Percentiles rank a stretch among this genome's conserved stretches.
phyloP scores from a whole-genome alignment of 1,140 invertebrate genomes.

The Cepaea nemoralis region DNA sequence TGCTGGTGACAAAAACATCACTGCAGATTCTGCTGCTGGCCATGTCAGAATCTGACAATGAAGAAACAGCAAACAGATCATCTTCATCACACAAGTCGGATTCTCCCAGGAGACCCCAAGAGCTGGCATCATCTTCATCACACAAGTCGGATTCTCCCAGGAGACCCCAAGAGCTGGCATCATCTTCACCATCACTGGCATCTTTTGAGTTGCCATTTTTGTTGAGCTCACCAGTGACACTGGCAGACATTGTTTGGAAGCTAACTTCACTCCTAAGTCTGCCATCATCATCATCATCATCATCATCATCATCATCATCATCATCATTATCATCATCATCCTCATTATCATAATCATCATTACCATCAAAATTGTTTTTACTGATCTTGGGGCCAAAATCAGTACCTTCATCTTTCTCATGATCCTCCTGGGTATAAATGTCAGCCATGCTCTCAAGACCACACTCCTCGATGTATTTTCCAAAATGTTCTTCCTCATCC shows the following conservation, averaged over 20 bases:
- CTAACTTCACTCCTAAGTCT: neutral
- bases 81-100: slow-evolving; percentile 19
- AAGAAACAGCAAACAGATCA: slow-evolving; percentile 27
- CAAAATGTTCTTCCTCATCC: too few relatives aligned
- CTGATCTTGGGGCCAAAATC: too few relatives aligned
- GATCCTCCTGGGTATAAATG: too few relatives aligned
- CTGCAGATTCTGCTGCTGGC: neutral
- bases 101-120: slow-evolving; percentile 15
- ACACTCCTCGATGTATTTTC: too few relatives aligned
- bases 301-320: neutral
- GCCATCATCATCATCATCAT: neutral
- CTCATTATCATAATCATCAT: too few relatives aligned
- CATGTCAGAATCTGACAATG: slow-evolving; percentile 1
- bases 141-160: slow-evolving; percentile 30
- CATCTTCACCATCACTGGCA: neutral
- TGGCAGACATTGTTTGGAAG: neutral
- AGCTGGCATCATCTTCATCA: neutral
- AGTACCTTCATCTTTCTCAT: too few relatives aligned
- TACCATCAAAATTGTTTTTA: too few relatives aligned
- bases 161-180: neutral
- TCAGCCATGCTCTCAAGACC: too few relatives aligned
- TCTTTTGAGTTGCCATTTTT: neutral
- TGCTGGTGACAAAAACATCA: neutral
- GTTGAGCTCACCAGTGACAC: neutral
- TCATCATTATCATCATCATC: neutral